Conservation (phyloP, 2,113 vertebrate species). For the Corythornis cristatus region DNA sequence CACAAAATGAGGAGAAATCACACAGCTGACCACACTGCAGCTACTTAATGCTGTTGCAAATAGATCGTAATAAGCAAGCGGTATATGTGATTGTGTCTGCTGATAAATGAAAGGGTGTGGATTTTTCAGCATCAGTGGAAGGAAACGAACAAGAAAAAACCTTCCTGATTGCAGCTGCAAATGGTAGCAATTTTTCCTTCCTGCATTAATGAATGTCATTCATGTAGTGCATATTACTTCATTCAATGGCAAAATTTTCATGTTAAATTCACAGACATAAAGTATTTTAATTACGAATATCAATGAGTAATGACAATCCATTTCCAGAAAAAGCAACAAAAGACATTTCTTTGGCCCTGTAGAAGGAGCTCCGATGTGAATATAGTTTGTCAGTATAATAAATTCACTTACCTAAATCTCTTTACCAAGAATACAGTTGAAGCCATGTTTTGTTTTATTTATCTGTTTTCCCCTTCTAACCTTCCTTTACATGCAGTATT, state of each 20-base stretch:
- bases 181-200: conserved; percentile 45
- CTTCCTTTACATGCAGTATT: not conserved
- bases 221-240: conserved; percentile 54
- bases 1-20: conserved; percentile 7
- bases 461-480: not conserved
- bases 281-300: conserved; percentile 68
- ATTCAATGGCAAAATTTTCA: conserved; percentile 59
- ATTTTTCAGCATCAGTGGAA: conserved; percentile 19
- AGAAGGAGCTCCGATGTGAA: conserved; percentile 10
- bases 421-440: conserved; percentile 4
- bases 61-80: conserved; percentile 32
- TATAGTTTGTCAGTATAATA: not conserved
- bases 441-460: not conserved
- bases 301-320: conserved; percentile 47
- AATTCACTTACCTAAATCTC: not conserved
- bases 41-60: conserved; percentile 34
- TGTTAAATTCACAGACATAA: conserved; percentile 59
- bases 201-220: conserved; percentile 33
- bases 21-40: conserved; percentile 27
- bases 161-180: conserved; percentile 40
- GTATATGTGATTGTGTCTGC: conserved; percentile 4
- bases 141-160: not conserved
- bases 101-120: conserved; percentile 30
- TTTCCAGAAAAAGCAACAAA: conserved; percentile 51
- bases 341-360: conserved; percentile 39